Percentiles rank a stretch among this genome's conserved stretches.
Conservation (phyloP, 1,140 invertebrate species). For the Leptopilina clavipes region DNA sequence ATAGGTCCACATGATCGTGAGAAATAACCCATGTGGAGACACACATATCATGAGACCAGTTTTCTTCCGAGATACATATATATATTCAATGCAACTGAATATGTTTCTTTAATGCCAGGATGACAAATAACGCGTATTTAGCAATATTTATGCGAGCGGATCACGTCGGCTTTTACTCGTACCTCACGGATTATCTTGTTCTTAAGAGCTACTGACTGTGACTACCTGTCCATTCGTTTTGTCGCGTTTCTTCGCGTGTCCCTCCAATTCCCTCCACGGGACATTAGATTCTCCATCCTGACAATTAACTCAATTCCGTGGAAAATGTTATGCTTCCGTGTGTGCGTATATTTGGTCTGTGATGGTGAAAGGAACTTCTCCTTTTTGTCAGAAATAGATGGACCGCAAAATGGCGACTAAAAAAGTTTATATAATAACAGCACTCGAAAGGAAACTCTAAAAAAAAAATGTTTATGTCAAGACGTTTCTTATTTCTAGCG, state of each 20-base stretch:
- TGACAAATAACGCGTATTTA: conserved; percentile 58
- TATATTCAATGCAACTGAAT: conserved; percentile 38
- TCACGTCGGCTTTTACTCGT: conserved; percentile 57
- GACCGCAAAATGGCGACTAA: not conserved
- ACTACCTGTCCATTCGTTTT: conserved; percentile 36
- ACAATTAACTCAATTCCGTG: conserved; percentile 10
- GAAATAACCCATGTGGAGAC: conserved; percentile 46
- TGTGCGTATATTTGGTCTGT: not conserved
- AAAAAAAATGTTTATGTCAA: no score
- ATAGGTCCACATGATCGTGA: conserved; percentile 47
- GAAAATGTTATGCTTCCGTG: not conserved
- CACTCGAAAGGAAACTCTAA: no score
- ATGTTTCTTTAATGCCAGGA: conserved; percentile 50
- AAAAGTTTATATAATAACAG: not conserved
- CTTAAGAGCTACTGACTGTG: conserved; percentile 46
- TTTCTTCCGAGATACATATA: conserved; percentile 34
- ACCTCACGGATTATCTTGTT: conserved; percentile 54
- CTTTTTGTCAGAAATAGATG: not conserved
- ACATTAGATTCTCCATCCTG: not conserved
- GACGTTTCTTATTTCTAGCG: no score
- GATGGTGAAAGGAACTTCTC: not conserved
- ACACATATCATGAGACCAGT: conserved; percentile 42
- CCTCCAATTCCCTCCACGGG: conserved; percentile 30
- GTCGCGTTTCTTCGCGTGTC: conserved; percentile 22
- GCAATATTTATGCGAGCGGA: conserved; percentile 58